phyloP scores from a whole-genome alignment of 2,888 invertebrate genomes.

The Cerceris ruficornis region DNA sequence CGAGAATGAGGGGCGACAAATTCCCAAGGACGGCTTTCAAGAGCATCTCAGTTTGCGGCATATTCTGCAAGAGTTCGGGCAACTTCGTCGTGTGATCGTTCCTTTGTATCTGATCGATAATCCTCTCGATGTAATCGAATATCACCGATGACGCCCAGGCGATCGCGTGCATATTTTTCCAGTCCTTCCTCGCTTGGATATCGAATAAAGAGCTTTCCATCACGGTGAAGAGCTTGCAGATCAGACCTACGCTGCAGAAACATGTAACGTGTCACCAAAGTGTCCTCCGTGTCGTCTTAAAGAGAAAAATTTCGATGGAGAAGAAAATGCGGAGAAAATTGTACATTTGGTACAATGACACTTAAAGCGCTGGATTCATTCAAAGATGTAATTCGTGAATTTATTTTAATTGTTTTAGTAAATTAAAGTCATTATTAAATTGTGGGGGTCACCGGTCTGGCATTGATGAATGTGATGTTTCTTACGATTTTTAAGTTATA shows the following conservation, averaged over 20 bases:
- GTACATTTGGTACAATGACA: too few species aligned
- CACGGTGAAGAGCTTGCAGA: slow-evolving; percentile 73
- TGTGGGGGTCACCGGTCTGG: too few species aligned
- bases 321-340: too few species aligned
- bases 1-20: slow-evolving; percentile 69
- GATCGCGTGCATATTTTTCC: slow-evolving; percentile 69
- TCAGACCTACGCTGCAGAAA: slow-evolving; percentile 75
- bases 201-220: slow-evolving; percentile 73
- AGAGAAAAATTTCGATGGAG: background rate
- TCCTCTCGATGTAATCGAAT: slow-evolving; percentile 68
- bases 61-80: slow-evolving; percentile 58
- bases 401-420: too few species aligned
- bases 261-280: slow-evolving; percentile 31
- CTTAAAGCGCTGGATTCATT: too few species aligned
- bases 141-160: slow-evolving; percentile 70
- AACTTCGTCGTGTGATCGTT: slow-evolving; percentile 60
- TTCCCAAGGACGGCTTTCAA: slow-evolving; percentile 67
- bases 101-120: slow-evolving; percentile 68
- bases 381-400: too few species aligned
- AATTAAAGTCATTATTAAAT: too few species aligned
- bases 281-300: background rate
- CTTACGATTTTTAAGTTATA: too few species aligned
- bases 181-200: slow-evolving; percentile 61
- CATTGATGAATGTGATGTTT: too few species aligned
- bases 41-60: slow-evolving; percentile 73